Conservation (phyloP, 2,797 vertebrate genomes). For the Ambastaia sidthimunki region DNA sequence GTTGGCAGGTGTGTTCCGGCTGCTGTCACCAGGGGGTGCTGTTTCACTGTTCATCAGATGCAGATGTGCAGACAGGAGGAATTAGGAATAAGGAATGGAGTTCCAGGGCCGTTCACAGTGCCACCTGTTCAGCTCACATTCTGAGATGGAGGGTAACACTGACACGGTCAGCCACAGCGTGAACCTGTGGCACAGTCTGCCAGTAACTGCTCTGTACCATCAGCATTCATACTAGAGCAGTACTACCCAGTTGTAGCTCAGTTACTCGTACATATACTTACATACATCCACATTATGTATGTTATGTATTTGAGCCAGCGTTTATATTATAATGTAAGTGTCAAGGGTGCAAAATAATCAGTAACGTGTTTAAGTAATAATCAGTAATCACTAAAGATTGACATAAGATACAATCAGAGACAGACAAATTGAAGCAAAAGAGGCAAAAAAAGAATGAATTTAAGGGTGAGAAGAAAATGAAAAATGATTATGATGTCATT, state of each 20-base stretch:
- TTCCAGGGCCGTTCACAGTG: not conserved
- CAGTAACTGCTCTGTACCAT: not conserved
- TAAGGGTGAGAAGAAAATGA: too few species aligned
- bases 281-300: not conserved
- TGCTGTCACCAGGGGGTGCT: constrained; percentile 31
- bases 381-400: too few species aligned
- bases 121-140: constrained; percentile 41
- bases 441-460: too few species aligned
- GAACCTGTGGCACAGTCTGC: constrained; percentile 8
- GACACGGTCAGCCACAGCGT: not conserved
- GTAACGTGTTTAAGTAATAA: too few species aligned
- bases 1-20: not conserved
- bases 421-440: too few species aligned
- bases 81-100: not conserved
- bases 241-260: not conserved
- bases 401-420: too few species aligned
- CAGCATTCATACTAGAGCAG: not conserved
- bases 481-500: too few species aligned
- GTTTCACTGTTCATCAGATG: constrained; percentile 26
- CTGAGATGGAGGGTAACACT: not conserved
- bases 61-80: constrained; percentile 7
- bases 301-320: not conserved
- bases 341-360: not conserved
- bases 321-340: not conserved
- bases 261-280: not conserved